A percentile compares a stretch with the other conserved stretches of the same genome.
Evolutionary conservation across 2,888 invertebrate genomes (phyloP).

Genomic region (Drosophila eohydei): DNA sequence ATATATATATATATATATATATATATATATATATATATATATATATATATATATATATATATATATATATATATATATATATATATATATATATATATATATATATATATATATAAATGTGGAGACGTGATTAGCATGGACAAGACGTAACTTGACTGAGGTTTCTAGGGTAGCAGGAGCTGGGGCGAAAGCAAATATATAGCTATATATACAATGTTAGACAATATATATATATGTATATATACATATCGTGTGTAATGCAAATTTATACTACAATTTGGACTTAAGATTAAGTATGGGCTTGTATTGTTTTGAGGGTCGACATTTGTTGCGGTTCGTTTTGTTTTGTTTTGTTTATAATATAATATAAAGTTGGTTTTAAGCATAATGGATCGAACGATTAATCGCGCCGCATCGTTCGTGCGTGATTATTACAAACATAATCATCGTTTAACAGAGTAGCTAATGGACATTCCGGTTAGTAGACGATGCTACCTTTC

Average conservation of each 20-base stretch:
- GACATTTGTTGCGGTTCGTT: slow-evolving; percentile 1
- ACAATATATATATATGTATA: slow-evolving; percentile 7
- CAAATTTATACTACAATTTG: slow-evolving; percentile 19
- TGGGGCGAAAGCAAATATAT: background rate
- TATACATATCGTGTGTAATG: slow-evolving; percentile 10
- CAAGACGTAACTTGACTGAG: background rate
- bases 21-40: slow-evolving; percentile 14
- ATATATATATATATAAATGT: background rate
- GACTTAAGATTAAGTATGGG: slow-evolving; percentile 1
- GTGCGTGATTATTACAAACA: slow-evolving; percentile 3
- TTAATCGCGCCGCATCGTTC: background rate
- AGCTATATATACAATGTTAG: slow-evolving; percentile 20
- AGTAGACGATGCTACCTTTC: slow-evolving; percentile 25
- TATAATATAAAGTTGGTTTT: too few species aligned
- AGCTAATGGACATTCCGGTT: slow-evolving; percentile 3
- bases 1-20: background rate
- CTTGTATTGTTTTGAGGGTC: slow-evolving; percentile 1
- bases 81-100: too few species aligned
- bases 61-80: slow-evolving; percentile 21
- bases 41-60: background rate
- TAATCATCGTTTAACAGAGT: slow-evolving; percentile 1
- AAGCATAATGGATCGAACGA: too few species aligned
- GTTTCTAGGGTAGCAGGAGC: background rate
- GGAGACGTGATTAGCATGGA: background rate
- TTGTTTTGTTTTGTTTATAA: too few species aligned